Base-by-base conservation (phyloP, 2,797 vertebrate species). In the Phrynocephalus vlangalii region DNA sequence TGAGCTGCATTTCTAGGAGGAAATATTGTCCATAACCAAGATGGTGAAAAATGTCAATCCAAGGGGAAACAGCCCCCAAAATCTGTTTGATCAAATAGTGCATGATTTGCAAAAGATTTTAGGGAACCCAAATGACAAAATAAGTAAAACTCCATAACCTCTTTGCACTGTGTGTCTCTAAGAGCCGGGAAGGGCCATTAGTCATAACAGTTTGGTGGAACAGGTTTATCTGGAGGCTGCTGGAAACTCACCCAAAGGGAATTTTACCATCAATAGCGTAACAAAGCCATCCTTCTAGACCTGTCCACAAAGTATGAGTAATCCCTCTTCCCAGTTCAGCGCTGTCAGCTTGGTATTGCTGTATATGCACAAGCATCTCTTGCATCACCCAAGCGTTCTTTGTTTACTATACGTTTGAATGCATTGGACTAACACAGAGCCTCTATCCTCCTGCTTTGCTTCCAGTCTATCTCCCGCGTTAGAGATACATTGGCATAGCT, bases 401-500 rank as follows among this genome's bases (percentile, higher is more conserved):
- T 95, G 91, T 94, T 94, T 93, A 94, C 93, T 88, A 92, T 94
- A 89, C 91, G 93, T 83, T 88, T 95, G 94, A 95, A 94, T 95
- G 92, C 94, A 94, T 96, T 96, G 0, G 73, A 70, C 94, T 95
- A 93, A 92, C 92, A 95, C 94, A 95, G 93, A 93, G 96, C 95
- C 94, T 94, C 95, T 94, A 92, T 94, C 95, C 94, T 95, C 95
- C 93, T 86, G 91, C 94, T 95, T 44, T 92, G 90, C 91, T 96
- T 95, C 95, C 95, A 94, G 91, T 93, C 94, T 83, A 94, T 94
- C 93, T 97, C 96, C 94, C 94, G 95, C 95, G 96, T 94, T 95
- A 95, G 91, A 94, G 96, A 96, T 95, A 92, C 89, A 1, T 96
- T 97, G 97, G 97, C 97, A 97, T 97, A 97, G 95, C 95, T 97